Evolutionary conservation across 2,113 vertebrate genomes (phyloP), one percentile per base, ranked within the genome.

Genomic region (Microtus richardsoni): DNA sequence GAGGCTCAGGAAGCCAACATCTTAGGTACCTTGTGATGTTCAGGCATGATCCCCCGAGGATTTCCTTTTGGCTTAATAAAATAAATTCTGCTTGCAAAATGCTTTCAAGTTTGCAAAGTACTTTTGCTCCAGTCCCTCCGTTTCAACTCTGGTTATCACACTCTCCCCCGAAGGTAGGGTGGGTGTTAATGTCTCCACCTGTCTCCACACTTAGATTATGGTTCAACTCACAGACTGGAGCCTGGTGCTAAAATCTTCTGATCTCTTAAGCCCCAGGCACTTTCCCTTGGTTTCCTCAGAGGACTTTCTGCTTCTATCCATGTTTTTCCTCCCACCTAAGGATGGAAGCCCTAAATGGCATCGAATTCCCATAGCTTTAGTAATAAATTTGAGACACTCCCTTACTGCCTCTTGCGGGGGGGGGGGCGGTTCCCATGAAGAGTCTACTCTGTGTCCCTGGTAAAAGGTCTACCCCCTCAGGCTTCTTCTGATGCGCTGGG

Each of bases 251-350:
- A 90, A 64, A 49, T 68, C 22, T 52, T 94, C 58, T 93, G 94
- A 96, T 93, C 73, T 96, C 88, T 97, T 93, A 91, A 94, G 39
- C 90, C 88, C 44, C 26, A 58, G 9, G 22, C 13, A 92, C 86
- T 94, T 97, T 96, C 96, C 47, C 87, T 89, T 78, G n/a, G 47
- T 95, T 96, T 78, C 54, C 41, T 95, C 24, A 62, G 70, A 93
- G 41, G 0, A 1, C 47, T 47, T 90, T 91, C 22, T 36, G 85
- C 84, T 66, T 93, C 52, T 47, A 66, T 89, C 11, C 28, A 64
- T 22, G 33, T 49, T 19, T 94, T 62, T 88, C 41, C 6, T 41
- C n/a, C 28, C 12, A 17, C 28, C 24, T 60, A 16, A 83, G 73
- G 62, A 19, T 19, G 71, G 68, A 73, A 88, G 91, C 36, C 1